Evolutionary conservation across 64 coral and sea anemone genomes (phyloP), one percentile per base, ranked within the genome.

Genomic region (Pocillopora damicornis): DNA sequence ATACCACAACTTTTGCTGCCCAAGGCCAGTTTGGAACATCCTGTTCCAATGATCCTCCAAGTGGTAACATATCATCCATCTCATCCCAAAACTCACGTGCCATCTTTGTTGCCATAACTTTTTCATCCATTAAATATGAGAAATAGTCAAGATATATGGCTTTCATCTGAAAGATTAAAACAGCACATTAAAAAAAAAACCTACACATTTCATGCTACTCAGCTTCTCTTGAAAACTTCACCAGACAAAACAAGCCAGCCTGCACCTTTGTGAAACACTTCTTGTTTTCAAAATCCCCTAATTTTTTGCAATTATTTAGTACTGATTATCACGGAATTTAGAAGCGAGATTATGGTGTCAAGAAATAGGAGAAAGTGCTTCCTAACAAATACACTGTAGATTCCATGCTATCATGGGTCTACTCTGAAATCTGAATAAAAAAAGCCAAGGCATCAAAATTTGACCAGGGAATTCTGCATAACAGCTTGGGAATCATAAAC

Each of bases 61-160:
- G 95, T 15, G 97, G 97, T 42, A 83, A 75, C 15, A 60, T 86
- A 34, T 82, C 62, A 30, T 99, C 97, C 67, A 99, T 35, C 59
- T 93, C 90, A 59, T 92, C 63, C 97, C 97, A 99, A 20, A 80
- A 64, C 67, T 99, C 97, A n/a, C 93, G 87, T 0, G 97, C 87
- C 81, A 95, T 95, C 74, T 90, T 91, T 15, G 76, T 90, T 38
- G 87, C 87, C 18, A 67, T 81, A 42, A 87, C 35, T 10, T 81
- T 75, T 65, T 95, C 88, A 93, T 99, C 91, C 87, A 89, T 92
- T 4, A 90, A 60, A 79, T 92, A 90, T 3, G 87, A 87, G 60
- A 92, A 88, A 35, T 95, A 99, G 45, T 94, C 90, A 51, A 86
- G 83, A 36, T 99, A 99, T 87, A 99, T 91, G 81, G 84, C 88